These are phyloP conservation scores for Drosophila hawaiiensis DNA, from an alignment of 2,888 invertebrate species.

Conservation along the genomic window DNA sequence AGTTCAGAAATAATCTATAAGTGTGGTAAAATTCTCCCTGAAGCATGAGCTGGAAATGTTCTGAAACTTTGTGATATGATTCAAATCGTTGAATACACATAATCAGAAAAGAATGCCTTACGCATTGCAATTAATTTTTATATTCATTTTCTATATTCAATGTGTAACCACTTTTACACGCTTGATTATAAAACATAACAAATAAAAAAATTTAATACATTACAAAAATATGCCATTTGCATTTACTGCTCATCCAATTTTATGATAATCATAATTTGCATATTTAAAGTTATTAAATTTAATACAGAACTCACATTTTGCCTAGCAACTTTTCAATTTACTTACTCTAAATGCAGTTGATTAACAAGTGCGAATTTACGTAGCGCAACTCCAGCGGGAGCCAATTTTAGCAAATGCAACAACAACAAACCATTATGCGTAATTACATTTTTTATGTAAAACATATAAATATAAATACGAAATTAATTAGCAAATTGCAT, in stretches of 20 bases:
- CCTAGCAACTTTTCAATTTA: conserved; percentile 53
- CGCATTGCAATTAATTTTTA: background rate
- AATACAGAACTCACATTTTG: conserved; percentile 8
- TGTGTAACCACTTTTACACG: conserved; percentile 12
- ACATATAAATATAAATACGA: conserved; percentile 11
- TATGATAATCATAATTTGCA: conserved; percentile 30
- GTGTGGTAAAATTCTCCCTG: background rate
- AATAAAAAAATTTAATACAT: background rate
- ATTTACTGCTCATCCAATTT: conserved; percentile 5
- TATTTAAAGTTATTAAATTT: conserved; percentile 30
- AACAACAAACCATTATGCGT: conserved; percentile 41
- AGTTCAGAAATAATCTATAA: background rate
- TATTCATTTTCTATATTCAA: conserved; percentile 17
- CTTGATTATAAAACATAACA: conserved; percentile 15
- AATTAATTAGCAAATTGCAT: conserved; percentile 75
- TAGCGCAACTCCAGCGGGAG: background rate
- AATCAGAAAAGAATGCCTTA: background rate
- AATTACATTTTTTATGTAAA: conserved; percentile 20
- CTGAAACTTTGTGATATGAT: background rate
- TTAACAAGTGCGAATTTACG: conserved; percentile 71
- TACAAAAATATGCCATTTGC: conserved; percentile 7
- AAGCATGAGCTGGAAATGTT: background rate
- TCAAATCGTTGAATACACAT: background rate
- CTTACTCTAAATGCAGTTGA: conserved; percentile 65
- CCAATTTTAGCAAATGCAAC: conserved; percentile 33